Percentiles rank a stretch among this genome's conserved stretches.
These are phyloP conservation scores for Sinocyclocheilus rhinocerous DNA, from an alignment of 2,113 vertebrate species.

Conservation along the genomic window DNA sequence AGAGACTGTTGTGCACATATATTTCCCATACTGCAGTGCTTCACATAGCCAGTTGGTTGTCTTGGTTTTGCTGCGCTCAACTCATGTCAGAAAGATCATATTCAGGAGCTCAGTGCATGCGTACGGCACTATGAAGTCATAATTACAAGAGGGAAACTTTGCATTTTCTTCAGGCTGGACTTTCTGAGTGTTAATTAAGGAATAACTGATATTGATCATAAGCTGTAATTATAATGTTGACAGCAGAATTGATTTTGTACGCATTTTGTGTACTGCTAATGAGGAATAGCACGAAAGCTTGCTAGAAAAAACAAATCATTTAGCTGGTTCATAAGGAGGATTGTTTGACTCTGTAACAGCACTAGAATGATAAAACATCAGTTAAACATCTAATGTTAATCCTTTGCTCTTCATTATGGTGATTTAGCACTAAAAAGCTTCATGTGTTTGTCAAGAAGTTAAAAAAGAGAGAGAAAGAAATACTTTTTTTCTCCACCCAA, in stretches of 20 bases:
- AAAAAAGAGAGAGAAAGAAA: no score
- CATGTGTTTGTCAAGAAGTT: not conserved
- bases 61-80: not conserved
- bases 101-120: not conserved
- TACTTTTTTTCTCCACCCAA: no score
- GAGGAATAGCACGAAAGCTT: not conserved
- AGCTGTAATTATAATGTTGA: not conserved
- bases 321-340: not conserved
- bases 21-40: conserved; percentile 13
- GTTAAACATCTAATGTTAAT: not conserved
- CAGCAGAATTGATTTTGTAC: not conserved
- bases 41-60: not conserved
- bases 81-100: not conserved
- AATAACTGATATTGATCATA: conserved; percentile 19
- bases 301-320: not conserved
- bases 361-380: not conserved
- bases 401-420: not conserved
- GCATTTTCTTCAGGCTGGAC: not conserved
- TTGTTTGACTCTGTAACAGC: not conserved
- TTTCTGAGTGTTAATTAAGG: not conserved
- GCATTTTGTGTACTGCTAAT: not conserved
- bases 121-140: not conserved
- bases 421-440: not conserved
- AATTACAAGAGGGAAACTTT: not conserved
- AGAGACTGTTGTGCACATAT: not conserved